Base-by-base conservation (phyloP, 1,140 invertebrate species). In the Pissodes strobi region DNA sequence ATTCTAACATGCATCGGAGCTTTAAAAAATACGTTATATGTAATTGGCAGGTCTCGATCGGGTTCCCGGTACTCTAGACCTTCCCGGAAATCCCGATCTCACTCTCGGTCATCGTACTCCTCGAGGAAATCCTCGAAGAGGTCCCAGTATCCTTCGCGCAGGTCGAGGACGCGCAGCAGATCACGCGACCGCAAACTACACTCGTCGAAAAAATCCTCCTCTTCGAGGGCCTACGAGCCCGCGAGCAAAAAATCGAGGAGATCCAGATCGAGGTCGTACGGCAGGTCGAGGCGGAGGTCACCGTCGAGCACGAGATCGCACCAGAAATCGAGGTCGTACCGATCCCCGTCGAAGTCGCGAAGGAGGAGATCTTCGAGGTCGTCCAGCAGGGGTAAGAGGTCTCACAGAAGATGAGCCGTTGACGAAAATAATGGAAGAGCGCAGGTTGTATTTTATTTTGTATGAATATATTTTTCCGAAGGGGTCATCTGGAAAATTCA, bases 351-450 rank as follows among this genome's bases (percentile, higher is more conserved):
- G 8, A 71, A 56, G 34, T 66, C 64, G n/a, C 45, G 46, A 13
- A 18, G 62, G 22, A 48, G 60, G 9, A 60, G 64, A 6, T 38
- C 66, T 25, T 70, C 66, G 10, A 70, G 72, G 58, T 73, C 68
- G 38, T 67, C 66, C 34, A 68, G 69, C 60, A 72, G 74, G 72
- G 72, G 72, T 74, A 75, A 75, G 74, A 73, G 71, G 66, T 75
- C 74, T 56, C 68, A 72, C 62, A 71, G 74, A 69, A 72, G 71
- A 58, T 75, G 70, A 73, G 66, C 45, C 13, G 6, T 12, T 12
- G 23, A 41, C 38, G 15, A 22, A 61, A 38, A 13, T 21, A 57
- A 41, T 57, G 18, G 27, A 23, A n/a, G 3, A 6, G 5, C 34
- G 19, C 60, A 69, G 67, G 67, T 69, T 66, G 67, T 69, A 69